These are phyloP conservation scores for Patella caerulea DNA, from an alignment of 2,888 invertebrate species.

Conservation along the genomic window DNA sequence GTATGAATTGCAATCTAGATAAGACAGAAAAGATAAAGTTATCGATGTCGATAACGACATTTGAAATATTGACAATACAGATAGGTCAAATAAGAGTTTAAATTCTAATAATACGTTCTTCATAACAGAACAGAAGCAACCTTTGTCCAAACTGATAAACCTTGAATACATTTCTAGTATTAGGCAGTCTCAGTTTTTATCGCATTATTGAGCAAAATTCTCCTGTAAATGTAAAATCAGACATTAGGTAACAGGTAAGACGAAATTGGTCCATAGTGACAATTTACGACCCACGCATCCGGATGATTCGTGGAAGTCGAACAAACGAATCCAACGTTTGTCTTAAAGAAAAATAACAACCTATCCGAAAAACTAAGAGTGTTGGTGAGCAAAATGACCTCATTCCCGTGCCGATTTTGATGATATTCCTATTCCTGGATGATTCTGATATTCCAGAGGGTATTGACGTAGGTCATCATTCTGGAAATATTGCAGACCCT, in stretches of 20 bases:
- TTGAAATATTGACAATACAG: not conserved
- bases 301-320: too few species aligned
- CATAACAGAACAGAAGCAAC: too few species aligned
- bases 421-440: too few species aligned
- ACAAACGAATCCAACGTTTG: too few species aligned
- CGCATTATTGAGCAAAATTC: conserved; percentile 32
- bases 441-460: too few species aligned
- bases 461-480: too few species aligned
- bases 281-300: conserved; percentile 21
- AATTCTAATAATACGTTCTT: too few species aligned
- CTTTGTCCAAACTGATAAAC: not conserved
- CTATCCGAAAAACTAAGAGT: too few species aligned
- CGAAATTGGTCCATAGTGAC: conserved; percentile 16
- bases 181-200: conserved; percentile 19
- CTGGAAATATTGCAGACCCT: too few species aligned
- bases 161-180: not conserved
- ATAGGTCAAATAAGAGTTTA: not conserved
- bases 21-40: not conserved
- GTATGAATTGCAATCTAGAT: not conserved
- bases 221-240: conserved; percentile 25
- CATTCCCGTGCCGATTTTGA: too few species aligned
- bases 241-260: conserved; percentile 7
- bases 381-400: too few species aligned
- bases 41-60: not conserved
- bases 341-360: too few species aligned